Evolutionary conservation across 2,888 invertebrate species (phyloP), one percentile per base, ranked within the genome.

Genomic region (Hoplodrina ambigua): DNA sequence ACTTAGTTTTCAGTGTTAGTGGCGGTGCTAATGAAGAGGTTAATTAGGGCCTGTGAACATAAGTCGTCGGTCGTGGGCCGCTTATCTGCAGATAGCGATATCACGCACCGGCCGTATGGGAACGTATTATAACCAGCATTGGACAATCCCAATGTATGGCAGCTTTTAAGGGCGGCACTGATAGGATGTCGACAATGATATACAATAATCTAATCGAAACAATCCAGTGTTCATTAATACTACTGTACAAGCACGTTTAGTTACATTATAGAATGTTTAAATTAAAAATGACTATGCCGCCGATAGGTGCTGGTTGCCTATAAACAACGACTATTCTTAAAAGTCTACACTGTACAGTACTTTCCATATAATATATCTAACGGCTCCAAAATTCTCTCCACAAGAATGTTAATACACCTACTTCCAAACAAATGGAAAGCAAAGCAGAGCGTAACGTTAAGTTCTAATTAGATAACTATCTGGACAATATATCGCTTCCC

Each of bases 391-490:
- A 67, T 81, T 81, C 82, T 78, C 66, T 59, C 56, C 20, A 62
- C 74, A 80, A 75, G 71, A 75, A 80, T 81, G 60, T 78, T 77
- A 77, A 81, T 74, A 80, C 72, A 80, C 81, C 67, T 78, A 62
- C 74, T 78, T 76, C 69, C 59, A 74, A 83, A 78, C 75, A 82
- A 77, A 81, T 85, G 81, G 85, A 81, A 84, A 80, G 81, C 83
- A 86, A 86, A 86, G 81, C 83, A 83, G 78, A 88, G 83, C 88
- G 88, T 87, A 86, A 87, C 83, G 73, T 75, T 80, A 79, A 83
- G 80, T 80, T 89, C 86, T 87, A 88, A 90, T 89, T 86, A 89
- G 91, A 90, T 89, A 87, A 86, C 81, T 86, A 90, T 90, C 90
- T 82, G 76, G 81, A 86, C 83, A 86, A 90, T 88, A 89, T 90